A percentile compares a stretch with the other conserved stretches of the same genome.
These are phyloP conservation scores for Cinclus cinclus DNA, from an alignment of 2,113 vertebrate genomes.

Conservation along the genomic window DNA sequence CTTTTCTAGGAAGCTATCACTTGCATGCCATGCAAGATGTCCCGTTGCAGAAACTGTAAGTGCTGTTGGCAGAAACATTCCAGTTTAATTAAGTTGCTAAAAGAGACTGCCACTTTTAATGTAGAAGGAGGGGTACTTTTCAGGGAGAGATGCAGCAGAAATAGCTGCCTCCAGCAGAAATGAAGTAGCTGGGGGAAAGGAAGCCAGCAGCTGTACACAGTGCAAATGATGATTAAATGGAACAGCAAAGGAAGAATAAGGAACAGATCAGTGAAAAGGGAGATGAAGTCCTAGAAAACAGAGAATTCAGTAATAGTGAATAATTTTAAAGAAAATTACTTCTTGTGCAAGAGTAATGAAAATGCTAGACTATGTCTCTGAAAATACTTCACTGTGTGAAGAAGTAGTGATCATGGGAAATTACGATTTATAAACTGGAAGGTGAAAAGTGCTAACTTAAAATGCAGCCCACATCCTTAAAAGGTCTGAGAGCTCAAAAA, in stretches of 20 bases:
- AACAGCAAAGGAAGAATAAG: background rate
- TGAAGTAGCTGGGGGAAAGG: background rate
- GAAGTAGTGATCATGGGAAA: background rate
- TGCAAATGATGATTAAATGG: background rate
- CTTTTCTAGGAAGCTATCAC: background rate
- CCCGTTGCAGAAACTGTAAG: background rate
- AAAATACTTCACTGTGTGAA: background rate
- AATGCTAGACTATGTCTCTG: background rate
- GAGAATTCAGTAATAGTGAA: background rate
- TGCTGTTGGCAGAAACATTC: conserved; percentile 7
- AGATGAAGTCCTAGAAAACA: background rate
- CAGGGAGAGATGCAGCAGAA: background rate
- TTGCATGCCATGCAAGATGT: background rate
- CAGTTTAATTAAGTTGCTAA: background rate
- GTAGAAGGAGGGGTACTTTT: background rate
- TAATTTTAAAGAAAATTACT: background rate
- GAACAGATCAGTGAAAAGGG: background rate
- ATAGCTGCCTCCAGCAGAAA: conserved; percentile 1
- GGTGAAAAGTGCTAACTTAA: background rate
- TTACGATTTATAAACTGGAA: background rate
- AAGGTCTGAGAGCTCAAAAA: background rate
- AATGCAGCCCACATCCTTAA: background rate
- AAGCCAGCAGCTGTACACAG: background rate
- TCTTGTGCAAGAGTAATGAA: background rate
- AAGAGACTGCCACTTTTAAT: background rate